Conservation (phyloP, 2,797 vertebrate species). For the Tympanoctomys barrerae region DNA sequence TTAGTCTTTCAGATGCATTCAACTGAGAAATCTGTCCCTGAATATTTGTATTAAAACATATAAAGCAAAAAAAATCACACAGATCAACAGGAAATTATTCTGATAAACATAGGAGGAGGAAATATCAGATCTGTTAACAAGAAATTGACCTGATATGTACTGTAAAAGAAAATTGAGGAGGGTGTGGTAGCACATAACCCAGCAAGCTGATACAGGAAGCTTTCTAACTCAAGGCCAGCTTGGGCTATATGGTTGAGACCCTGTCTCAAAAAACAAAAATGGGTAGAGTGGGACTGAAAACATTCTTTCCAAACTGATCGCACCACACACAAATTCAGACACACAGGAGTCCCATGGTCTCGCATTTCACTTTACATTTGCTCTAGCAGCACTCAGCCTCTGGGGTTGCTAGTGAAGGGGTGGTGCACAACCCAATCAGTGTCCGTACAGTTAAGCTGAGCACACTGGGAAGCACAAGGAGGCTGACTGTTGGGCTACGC, state of each 20-base stretch:
- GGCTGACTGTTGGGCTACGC: neutral
- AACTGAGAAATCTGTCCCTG: neutral
- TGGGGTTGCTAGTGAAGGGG: neutral
- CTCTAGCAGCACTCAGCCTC: neutral
- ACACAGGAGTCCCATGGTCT: neutral
- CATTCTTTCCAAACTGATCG: neutral
- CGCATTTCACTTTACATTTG: neutral
- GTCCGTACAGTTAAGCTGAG: neutral
- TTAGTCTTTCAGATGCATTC: neutral
- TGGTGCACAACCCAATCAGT: too few species aligned
- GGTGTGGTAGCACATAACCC: neutral
- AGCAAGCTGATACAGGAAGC: neutral
- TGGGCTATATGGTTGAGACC: neutral
- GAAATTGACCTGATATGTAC: neutral
- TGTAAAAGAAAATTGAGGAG: neutral
- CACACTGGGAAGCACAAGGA: neutral
- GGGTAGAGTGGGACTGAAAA: neutral
- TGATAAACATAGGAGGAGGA: neutral
- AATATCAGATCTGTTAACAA: neutral
- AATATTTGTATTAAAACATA: constrained; percentile 2
- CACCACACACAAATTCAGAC: neutral
- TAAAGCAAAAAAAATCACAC: neutral
- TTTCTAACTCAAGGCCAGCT: neutral
- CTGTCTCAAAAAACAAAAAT: neutral
- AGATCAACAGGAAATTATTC: neutral